These are phyloP conservation scores for Aporrectodea caliginosa DNA, from an alignment of 1,140 invertebrate genomes.

Conservation along the genomic window DNA sequence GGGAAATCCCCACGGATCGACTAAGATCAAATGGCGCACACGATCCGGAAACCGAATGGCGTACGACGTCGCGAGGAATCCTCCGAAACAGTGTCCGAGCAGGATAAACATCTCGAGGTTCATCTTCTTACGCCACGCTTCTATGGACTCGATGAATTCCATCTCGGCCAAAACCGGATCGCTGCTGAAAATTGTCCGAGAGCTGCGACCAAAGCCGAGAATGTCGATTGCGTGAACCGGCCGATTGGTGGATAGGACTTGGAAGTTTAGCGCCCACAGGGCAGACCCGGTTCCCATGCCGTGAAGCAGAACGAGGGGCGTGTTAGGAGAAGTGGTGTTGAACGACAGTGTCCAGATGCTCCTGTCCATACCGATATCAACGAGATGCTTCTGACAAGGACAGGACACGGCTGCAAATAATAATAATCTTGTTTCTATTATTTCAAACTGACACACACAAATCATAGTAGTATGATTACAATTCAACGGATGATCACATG, in stretches of 20 bases:
- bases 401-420: neutral
- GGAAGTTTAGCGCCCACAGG: conserved; percentile 82
- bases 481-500: too few species aligned
- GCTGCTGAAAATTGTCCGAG: conserved; percentile 74
- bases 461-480: too few species aligned
- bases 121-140: conserved; percentile 89
- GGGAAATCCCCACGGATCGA: conserved; percentile 96
- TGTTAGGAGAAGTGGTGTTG: neutral
- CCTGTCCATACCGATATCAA: neutral
- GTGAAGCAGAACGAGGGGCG: conserved; percentile 84
- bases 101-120: conserved; percentile 82
- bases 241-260: conserved; percentile 64
- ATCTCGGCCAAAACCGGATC: conserved; percentile 77
- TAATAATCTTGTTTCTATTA: too few species aligned
- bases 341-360: neutral
- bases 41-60: conserved; percentile 64
- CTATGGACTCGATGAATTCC: conserved; percentile 84
- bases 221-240: conserved; percentile 92
- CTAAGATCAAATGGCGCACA: conserved; percentile 84
- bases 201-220: conserved; percentile 88
- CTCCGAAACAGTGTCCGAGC: conserved; percentile 91
- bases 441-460: too few species aligned
- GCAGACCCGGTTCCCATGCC: conserved; percentile 88
- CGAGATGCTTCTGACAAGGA: neutral
- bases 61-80: conserved; percentile 86